Evolutionary conservation across 1,140 invertebrate species (phyloP).

Genomic region (Mamestra configurata): DNA sequence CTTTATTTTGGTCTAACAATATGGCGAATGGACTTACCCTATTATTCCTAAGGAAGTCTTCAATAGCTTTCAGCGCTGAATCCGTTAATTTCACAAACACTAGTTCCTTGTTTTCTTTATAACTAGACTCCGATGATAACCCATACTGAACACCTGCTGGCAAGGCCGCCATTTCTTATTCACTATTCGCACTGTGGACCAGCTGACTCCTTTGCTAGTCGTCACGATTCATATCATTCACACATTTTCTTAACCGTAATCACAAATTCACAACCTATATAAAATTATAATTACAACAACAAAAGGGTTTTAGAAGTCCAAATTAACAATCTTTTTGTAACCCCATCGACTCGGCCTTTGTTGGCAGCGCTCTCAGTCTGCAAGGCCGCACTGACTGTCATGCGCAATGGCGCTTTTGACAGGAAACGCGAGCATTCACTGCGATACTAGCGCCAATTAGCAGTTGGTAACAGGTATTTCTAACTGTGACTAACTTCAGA

Average conservation of each 20-base stretch:
- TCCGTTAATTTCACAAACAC: conserved; percentile 98
- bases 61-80: conserved; percentile 96
- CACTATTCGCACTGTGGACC: conserved; percentile 88
- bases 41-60: conserved; percentile 95
- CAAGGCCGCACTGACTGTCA: conserved; percentile 88
- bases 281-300: conserved; percentile 88
- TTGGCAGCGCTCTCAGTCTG: conserved; percentile 88
- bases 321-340: conserved; percentile 87
- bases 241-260: conserved; percentile 88
- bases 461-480: conserved; percentile 71
- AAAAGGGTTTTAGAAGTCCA: conserved; percentile 86
- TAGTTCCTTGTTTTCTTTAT: conserved; percentile 95
- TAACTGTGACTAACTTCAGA: conserved; percentile 65
- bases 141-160: conserved; percentile 98
- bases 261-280: conserved; percentile 88
- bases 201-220: conserved; percentile 88
- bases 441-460: conserved; percentile 82
- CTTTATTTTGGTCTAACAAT: conserved; percentile 85
- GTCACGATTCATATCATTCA: conserved; percentile 88
- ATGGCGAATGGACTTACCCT: conserved; percentile 91
- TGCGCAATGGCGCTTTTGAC: conserved; percentile 87
- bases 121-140: conserved; percentile 96
- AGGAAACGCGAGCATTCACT: conserved; percentile 87
- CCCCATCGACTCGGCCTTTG: conserved; percentile 88
- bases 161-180: conserved; percentile 96